Percentiles rank a stretch among this genome's conserved stretches.
Evolutionary conservation across 2,888 invertebrate genomes (phyloP).

Genomic region (Sericinus montela): DNA sequence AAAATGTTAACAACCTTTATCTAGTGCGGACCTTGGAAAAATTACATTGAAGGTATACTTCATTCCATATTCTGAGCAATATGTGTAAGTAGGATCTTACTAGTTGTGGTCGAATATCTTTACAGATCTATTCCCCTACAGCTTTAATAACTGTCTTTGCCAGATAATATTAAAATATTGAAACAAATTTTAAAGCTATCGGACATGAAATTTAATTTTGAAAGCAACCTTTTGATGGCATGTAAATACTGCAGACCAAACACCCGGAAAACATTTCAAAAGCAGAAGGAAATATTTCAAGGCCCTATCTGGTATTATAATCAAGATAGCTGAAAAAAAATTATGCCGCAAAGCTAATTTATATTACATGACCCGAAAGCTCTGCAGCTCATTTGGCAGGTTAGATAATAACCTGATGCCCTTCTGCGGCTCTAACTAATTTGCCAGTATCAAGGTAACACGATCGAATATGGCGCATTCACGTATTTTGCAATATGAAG

Average conservation of each 20-base stretch:
- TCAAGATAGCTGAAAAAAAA: too few relatives aligned
- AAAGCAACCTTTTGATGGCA: too few relatives aligned
- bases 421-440: conserved; percentile 12
- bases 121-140: too few relatives aligned
- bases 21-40: conserved; percentile 23
- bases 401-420: conserved; percentile 16
- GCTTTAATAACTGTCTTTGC: too few relatives aligned
- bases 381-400: conserved; percentile 13
- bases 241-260: too few relatives aligned
- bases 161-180: too few relatives aligned
- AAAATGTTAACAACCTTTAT: conserved; percentile 36
- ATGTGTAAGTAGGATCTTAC: not conserved
- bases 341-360: not conserved
- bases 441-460: conserved; percentile 14
- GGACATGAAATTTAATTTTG: too few relatives aligned
- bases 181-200: not conserved
- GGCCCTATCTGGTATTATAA: too few relatives aligned
- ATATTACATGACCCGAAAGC: conserved; percentile 1
- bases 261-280: too few relatives aligned
- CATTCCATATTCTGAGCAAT: not conserved
- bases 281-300: too few relatives aligned
- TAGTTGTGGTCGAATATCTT: too few relatives aligned
- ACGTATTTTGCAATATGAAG: not conserved
- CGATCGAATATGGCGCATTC: conserved; percentile 17
- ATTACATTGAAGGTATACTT: conserved; percentile 4